Conservation (phyloP, 2,888 invertebrate species). For the Bhutanitis thaidina region DNA sequence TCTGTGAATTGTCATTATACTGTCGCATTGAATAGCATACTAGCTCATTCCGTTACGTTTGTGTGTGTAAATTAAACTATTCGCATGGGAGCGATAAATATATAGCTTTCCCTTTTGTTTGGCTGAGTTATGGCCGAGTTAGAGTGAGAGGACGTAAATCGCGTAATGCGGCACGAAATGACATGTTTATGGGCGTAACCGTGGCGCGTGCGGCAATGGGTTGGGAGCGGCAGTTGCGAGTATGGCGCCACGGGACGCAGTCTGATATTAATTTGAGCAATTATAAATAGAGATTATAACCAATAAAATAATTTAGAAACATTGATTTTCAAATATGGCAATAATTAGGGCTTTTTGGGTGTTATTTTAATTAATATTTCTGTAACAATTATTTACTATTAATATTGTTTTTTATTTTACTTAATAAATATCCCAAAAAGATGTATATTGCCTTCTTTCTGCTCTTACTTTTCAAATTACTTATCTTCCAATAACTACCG, state of each 20-base stretch:
- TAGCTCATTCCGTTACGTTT: slow-evolving; percentile 67
- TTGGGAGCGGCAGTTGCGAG: slow-evolving; percentile 70
- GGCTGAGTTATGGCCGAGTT: slow-evolving; percentile 73
- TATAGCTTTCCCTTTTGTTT: slow-evolving; percentile 80
- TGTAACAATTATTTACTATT: too few species aligned
- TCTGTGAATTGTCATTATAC: slow-evolving; percentile 46
- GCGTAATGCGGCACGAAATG: slow-evolving; percentile 66
- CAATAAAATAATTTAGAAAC: neutral
- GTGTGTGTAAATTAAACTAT: slow-evolving; percentile 79
- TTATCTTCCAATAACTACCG: too few species aligned
- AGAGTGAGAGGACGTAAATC: slow-evolving; percentile 79
- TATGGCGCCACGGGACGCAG: slow-evolving; percentile 59
- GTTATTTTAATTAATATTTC: too few species aligned
- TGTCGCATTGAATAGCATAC: slow-evolving; percentile 58
- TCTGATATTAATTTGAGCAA: slow-evolving; percentile 19
- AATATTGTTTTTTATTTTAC: too few species aligned
- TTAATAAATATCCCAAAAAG: too few species aligned
- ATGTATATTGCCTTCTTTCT: too few species aligned
- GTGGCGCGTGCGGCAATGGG: slow-evolving; percentile 52
- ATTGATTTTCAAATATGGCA: too few species aligned
- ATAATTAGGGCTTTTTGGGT: too few species aligned
- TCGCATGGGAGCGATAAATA: slow-evolving; percentile 77
- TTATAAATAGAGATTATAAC: neutral
- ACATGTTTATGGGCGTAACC: slow-evolving; percentile 80
- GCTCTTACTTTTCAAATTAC: too few species aligned